Base-by-base conservation (phyloP, 2,797 vertebrate genomes). In the Pseudopleuronectes americanus region DNA sequence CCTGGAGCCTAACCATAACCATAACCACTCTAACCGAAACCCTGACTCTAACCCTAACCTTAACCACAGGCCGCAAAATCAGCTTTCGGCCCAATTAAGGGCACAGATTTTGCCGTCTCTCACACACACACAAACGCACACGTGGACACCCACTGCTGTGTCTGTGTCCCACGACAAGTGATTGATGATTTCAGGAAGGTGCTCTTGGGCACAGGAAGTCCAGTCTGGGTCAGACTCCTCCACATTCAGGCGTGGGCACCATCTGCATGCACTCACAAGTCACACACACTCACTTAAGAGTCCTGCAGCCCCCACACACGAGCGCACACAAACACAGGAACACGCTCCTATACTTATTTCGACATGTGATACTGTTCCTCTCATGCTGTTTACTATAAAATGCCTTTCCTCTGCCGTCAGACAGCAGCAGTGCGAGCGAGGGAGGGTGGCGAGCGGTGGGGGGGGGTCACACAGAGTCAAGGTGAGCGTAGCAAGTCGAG, bases 111-210 rank as follows among this genome's bases (percentile, higher is more conserved):
- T 21, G 12, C 38, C 31, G 1, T 41, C 21, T 48, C n/a, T 61
- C 24, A 57, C 63, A 19, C 31, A 51, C 28, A 51, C 19, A 49
- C 12, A 54, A 17, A 68, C 38, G 55, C 49, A 68, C 61, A 59
- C 38, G 24, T n/a, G 63, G 17, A 17, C 47, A 51, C 73, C 67
- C 31, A 16, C 55, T 59, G 45, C 52, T 55, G 14, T n/a, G 62
- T 61, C 54, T 17, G 6, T 63, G 79, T 77, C 81, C 81, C 66
- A 68, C 76, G 64, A 77, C 62, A 76, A 54, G 84, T 92, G 92
- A 93, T 92, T 90, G 89, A 93, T 90, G 91, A 79, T 58, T 92
- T 91, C 87, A 93, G 90, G 92, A 92, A 93, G 82, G 74, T 69
- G 80, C 88, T 89, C 84, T 87, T 68, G 74, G 81, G 79, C 84